Evolutionary conservation across 35 echinoderm and acorn worm genomes (phyloP).

Genomic region (Hemicentrotus pulcherrimus): DNA sequence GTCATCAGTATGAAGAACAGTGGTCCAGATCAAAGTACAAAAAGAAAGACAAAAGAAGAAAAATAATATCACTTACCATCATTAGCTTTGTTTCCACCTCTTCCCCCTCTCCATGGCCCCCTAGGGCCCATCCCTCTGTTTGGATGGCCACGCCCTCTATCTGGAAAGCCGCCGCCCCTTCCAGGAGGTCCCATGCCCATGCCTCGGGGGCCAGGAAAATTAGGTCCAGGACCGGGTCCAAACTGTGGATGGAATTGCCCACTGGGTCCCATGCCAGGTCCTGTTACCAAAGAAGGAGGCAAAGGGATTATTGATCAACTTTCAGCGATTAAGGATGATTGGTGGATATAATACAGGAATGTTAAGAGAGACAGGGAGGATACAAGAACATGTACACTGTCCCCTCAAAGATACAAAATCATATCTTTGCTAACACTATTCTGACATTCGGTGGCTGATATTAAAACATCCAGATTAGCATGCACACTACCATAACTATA

Average conservation of each 20-base stretch:
- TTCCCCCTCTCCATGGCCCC: conserved; percentile 35
- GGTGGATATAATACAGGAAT: too few species aligned
- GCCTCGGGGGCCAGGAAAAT: conserved; percentile 58
- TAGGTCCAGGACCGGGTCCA: conserved; percentile 50
- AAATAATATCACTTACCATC: background rate
- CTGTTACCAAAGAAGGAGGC: background rate
- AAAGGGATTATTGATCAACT: background rate
- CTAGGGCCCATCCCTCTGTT: conserved; percentile 35
- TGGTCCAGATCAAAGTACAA: too few species aligned
- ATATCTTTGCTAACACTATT: too few species aligned
- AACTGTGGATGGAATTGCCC: background rate
- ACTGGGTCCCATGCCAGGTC: background rate
- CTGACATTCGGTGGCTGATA: too few species aligned
- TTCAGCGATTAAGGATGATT: too few species aligned
- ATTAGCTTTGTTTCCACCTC: conserved; percentile 11
- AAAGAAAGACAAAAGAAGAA: too few species aligned
- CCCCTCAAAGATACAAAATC: too few species aligned
- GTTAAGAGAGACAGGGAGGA: too few species aligned
- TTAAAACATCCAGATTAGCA: too few species aligned
- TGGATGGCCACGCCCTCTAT: background rate
- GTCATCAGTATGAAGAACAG: background rate
- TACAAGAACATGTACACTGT: too few species aligned
- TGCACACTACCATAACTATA: too few species aligned
- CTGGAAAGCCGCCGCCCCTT: background rate
- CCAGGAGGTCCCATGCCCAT: conserved; percentile 37